A percentile compares a stretch with the other conserved stretches of the same genome.
Evolutionary conservation across 2,797 vertebrate genomes (phyloP).

Genomic region (Gorsachius magnificus): DNA sequence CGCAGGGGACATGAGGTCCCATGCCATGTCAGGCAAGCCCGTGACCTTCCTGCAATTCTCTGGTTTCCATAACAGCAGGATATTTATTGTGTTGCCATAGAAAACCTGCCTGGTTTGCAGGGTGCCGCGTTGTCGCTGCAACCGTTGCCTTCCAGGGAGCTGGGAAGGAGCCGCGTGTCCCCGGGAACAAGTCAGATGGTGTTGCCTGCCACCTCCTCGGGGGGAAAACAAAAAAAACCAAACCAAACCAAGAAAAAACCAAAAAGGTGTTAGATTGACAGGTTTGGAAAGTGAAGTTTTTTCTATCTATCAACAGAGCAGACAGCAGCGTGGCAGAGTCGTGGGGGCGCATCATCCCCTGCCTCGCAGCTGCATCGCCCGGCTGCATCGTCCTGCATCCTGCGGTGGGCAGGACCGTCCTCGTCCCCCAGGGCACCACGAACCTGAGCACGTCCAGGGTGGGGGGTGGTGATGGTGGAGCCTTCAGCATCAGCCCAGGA

Average conservation of each 20-base stretch:
- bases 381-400: not conserved
- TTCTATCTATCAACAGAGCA: not conserved
- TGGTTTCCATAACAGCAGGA: not conserved
- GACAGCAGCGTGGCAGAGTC: not conserved
- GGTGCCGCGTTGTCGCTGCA: not conserved
- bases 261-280: not conserved
- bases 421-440: not conserved
- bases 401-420: not conserved
- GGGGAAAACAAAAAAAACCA: no score
- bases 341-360: not conserved
- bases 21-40: not conserved
- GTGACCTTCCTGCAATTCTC: not conserved
- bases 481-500: not conserved
- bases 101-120: not conserved
- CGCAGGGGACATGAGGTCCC: not conserved
- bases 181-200: not conserved
- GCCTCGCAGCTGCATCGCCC: not conserved
- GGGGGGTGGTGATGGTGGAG: not conserved
- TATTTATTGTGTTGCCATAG: not conserved
- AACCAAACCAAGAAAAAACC: no score
- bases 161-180: not conserved
- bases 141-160: not conserved
- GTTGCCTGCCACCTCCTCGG: not conserved
- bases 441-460: not conserved
- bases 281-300: not conserved